Percentiles rank a stretch among this genome's conserved stretches.
These are phyloP conservation scores for Lacerta bilineata DNA, from an alignment of 2,797 vertebrate species.

Conservation along the genomic window DNA sequence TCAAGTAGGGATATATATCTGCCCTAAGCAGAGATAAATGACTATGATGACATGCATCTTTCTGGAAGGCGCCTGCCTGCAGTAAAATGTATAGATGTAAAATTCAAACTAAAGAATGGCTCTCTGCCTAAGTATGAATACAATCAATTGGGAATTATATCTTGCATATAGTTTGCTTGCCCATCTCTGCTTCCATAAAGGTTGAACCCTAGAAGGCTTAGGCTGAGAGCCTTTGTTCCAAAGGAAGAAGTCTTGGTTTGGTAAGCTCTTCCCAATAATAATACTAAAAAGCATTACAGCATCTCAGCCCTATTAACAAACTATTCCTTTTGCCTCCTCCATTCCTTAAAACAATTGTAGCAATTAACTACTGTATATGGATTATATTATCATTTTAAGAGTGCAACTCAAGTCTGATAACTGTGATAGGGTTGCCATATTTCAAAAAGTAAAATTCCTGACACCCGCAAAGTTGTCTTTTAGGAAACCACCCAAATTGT, in stretches of 20 bases:
- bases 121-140: not conserved
- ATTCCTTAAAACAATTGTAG: constrained; percentile 24
- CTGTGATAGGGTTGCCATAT: no score
- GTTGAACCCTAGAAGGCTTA: not conserved
- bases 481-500: no score
- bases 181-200: not conserved
- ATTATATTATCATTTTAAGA: constrained; percentile 22
- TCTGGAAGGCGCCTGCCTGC: not conserved
- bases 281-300: constrained; percentile 45
- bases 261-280: constrained; percentile 56
- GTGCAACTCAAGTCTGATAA: constrained; percentile 24
- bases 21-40: not conserved
- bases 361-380: constrained; percentile 22
- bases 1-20: not conserved
- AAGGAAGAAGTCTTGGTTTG: not conserved
- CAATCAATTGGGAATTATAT: not conserved
- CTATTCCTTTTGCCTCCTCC: constrained; percentile 46
- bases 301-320: constrained; percentile 65
- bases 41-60: not conserved
- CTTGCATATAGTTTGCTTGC: not conserved
- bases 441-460: no score
- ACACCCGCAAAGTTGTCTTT: no score
- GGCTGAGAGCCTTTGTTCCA: not conserved
- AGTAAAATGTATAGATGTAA: constrained; percentile 1
- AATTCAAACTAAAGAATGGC: not conserved